These are phyloP conservation scores for Megaceryle maxima DNA, from an alignment of 2,113 vertebrate genomes.

Conservation along the genomic window DNA sequence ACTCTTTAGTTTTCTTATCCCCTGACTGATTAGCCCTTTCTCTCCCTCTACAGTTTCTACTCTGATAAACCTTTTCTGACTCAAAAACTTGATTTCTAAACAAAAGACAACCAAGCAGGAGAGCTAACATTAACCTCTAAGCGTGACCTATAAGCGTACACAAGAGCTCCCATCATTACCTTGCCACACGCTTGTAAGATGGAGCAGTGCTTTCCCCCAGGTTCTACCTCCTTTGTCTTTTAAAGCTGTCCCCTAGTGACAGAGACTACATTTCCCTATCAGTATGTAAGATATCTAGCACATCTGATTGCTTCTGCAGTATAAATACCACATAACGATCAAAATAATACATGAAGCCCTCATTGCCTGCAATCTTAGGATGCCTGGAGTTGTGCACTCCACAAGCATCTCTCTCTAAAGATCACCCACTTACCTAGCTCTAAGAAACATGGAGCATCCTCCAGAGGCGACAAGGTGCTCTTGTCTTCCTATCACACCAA, in stretches of 20 bases:
- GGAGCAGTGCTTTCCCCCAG: not conserved
- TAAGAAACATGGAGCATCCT: not conserved
- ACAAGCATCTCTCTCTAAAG: not conserved
- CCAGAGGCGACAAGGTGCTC: not conserved
- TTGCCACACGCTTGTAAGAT: not conserved
- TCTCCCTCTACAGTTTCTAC: not conserved
- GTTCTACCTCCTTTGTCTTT: not conserved
- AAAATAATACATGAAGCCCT: not conserved
- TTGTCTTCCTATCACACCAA: not conserved
- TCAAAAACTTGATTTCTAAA: not conserved
- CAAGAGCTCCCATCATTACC: not conserved
- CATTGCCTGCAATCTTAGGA: not conserved
- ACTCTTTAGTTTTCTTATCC: not conserved
- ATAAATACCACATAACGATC: not conserved
- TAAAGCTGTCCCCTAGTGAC: not conserved
- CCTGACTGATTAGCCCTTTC: not conserved
- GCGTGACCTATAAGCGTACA: not conserved
- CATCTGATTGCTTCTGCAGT: not conserved
- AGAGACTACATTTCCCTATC: not conserved
- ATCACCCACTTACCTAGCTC: fast-evolving
- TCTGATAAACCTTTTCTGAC: not conserved
- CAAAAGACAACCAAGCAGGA: not conserved
- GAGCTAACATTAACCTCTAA: not conserved
- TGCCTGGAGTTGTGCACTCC: not conserved
- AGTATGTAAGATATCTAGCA: not conserved